These are phyloP conservation scores for Stegostoma tigrinum DNA, from an alignment of 2,113 vertebrate species.

Conservation along the genomic window DNA sequence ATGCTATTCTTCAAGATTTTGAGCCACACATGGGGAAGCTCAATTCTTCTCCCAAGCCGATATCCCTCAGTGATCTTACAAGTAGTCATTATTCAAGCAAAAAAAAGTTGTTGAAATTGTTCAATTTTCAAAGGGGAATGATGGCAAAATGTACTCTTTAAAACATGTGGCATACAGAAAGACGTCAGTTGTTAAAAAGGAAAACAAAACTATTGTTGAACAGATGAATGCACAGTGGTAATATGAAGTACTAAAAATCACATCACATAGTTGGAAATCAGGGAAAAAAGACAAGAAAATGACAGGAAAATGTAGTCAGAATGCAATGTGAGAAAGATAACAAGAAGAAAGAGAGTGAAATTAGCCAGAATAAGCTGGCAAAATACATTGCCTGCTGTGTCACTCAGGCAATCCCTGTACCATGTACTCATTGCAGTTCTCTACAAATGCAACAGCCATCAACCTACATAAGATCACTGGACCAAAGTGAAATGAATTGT, in stretches of 20 bases:
- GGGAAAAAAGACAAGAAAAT: neutral
- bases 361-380: conserved; percentile 36
- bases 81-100: neutral
- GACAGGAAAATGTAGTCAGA: neutral
- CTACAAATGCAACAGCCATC: conserved; percentile 28
- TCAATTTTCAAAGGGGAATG: conserved; percentile 19
- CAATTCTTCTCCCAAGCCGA: neutral
- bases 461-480: conserved; percentile 31
- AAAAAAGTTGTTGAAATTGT: neutral
- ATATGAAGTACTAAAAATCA: neutral
- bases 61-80: neutral
- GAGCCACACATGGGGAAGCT: neutral
- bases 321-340: conserved; percentile 22
- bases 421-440: conserved; percentile 31
- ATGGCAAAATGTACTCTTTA: conserved; percentile 16
- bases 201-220: conserved; percentile 17
- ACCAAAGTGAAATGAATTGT: conserved; percentile 32
- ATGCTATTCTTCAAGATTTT: neutral
- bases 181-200: neutral
- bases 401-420: conserved; percentile 30
- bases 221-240: conserved; percentile 18
- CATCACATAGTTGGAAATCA: neutral
- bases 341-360: conserved; percentile 34
- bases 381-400: conserved; percentile 26
- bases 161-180: neutral